Percentiles rank a stretch among this genome's conserved stretches.
phyloP scores from a whole-genome alignment of 2,797 vertebrate species.

The Hylomyscus alleni region DNA sequence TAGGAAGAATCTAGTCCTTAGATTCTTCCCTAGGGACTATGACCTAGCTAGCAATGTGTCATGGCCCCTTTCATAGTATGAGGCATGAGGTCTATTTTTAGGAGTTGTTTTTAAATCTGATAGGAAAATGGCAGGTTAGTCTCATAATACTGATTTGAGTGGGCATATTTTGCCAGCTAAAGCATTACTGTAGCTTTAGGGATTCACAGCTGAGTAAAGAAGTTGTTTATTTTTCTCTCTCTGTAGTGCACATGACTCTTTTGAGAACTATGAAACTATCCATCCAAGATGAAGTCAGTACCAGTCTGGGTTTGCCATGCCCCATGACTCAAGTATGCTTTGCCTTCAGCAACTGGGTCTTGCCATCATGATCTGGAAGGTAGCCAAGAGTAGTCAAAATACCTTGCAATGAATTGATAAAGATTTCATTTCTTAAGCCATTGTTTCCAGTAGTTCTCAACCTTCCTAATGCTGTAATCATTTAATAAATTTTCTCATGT shows the following conservation, averaged over 20 bases:
- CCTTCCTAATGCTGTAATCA: background rate
- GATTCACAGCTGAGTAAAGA: background rate
- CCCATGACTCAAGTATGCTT: background rate
- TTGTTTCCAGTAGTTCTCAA: background rate
- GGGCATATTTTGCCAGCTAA: background rate
- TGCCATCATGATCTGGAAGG: background rate
- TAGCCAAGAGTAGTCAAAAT: background rate
- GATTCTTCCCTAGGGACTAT: background rate
- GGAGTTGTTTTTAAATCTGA: background rate
- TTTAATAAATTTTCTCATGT: background rate
- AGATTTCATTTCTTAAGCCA: background rate
- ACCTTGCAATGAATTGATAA: background rate
- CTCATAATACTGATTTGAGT: background rate
- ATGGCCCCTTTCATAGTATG: background rate
- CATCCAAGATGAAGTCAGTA: background rate
- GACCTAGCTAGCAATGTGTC: fast-evolving
- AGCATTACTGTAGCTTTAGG: background rate
- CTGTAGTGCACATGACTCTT: background rate
- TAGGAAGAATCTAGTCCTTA: no score
- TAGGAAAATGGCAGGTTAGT: background rate
- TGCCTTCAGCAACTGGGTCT: background rate
- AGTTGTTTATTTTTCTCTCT: background rate
- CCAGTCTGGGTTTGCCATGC: background rate
- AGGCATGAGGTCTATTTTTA: background rate
- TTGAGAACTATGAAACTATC: background rate